Conservation (phyloP, 2,888 invertebrate species). For the Drosophila picticornis region DNA sequence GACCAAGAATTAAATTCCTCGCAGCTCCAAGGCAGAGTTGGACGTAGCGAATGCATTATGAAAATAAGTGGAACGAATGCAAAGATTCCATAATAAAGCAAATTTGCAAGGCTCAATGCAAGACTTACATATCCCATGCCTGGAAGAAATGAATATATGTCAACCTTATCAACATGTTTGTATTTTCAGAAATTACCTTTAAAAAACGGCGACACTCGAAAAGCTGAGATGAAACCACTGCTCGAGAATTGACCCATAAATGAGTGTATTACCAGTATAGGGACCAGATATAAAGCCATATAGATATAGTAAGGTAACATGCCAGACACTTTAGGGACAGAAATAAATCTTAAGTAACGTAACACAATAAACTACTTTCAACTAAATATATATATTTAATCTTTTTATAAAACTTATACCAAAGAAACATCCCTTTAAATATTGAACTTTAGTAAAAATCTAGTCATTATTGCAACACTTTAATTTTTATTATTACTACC, state of each 20-base stretch:
- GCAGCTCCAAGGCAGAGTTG: slow-evolving; percentile 92
- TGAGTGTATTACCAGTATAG: slow-evolving; percentile 94
- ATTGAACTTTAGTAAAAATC: not conserved
- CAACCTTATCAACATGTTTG: not conserved
- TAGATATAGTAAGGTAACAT: slow-evolving; percentile 70
- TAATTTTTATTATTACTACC: not conserved
- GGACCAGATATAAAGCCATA: slow-evolving; percentile 91
- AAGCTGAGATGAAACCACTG: slow-evolving; percentile 92
- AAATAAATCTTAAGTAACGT: not conserved
- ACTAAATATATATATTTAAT: not conserved
- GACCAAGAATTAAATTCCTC: slow-evolving; percentile 85
- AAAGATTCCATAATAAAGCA: slow-evolving; percentile 93
- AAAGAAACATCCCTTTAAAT: slow-evolving; percentile 1
- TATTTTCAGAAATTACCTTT: slow-evolving; percentile 88
- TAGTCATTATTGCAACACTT: not conserved
- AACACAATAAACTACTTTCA: not conserved
- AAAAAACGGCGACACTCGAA: slow-evolving; percentile 92
- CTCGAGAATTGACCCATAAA: slow-evolving; percentile 94
- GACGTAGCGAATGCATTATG: slow-evolving; percentile 89
- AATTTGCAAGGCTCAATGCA: slow-evolving; percentile 91
- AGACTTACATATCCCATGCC: slow-evolving; percentile 94
- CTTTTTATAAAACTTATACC: not conserved
- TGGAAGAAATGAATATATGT: slow-evolving; percentile 77
- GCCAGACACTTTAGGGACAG: slow-evolving; percentile 59
- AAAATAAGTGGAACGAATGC: slow-evolving; percentile 93